Base-by-base conservation (phyloP, 1,140 invertebrate species). In the Acromyrmex heyeri region DNA sequence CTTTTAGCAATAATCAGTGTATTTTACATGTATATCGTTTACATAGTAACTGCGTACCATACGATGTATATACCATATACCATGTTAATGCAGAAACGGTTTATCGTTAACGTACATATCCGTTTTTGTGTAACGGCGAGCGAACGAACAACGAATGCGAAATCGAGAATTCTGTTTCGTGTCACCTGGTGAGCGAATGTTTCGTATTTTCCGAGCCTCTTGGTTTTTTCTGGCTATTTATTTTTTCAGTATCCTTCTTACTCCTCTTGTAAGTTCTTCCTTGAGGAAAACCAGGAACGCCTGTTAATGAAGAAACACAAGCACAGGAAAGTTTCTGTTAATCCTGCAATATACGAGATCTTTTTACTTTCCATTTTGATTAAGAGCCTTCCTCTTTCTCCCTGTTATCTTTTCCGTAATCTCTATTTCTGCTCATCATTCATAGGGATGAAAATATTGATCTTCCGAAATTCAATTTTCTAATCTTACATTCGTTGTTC, bases 31-130 rank as follows among this genome's bases (percentile, higher is more conserved):
- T 65, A 24, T 50, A 67, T 79, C 34, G 24, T 62, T 72, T 65
- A 65, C 30, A 62, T 79, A 59, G 21, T 59, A 61, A 81, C 27
- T 30, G 75, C 30, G 3, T 55, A 53, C 8, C 34, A 14, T 53
- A 83, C 18, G n/a, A 61, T 86, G 57, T 79, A 83, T 62, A 70
- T 79, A 57, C 24, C 44, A 83, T 62, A 70, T 79, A 57, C 24
- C 44, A 21, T 48, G 24, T 73, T 38, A 18, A 72, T 38, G n/a
- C 21, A 69, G 21, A 62, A 86, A 10, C 16, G 55, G 24, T 24
- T 18, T 86, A 61, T 61, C n/a, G 5, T 82, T 38, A 81, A 83
- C 21, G 24, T 21, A 53, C 73, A 50, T 55, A 81, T 77, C 59
- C 21, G 77, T 86, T 50, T 3, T 62, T 61, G 69, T 53, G 1